Evolutionary conservation across 2,797 vertebrate genomes (phyloP).

Genomic region (Phaenicophaeus curvirostris): DNA sequence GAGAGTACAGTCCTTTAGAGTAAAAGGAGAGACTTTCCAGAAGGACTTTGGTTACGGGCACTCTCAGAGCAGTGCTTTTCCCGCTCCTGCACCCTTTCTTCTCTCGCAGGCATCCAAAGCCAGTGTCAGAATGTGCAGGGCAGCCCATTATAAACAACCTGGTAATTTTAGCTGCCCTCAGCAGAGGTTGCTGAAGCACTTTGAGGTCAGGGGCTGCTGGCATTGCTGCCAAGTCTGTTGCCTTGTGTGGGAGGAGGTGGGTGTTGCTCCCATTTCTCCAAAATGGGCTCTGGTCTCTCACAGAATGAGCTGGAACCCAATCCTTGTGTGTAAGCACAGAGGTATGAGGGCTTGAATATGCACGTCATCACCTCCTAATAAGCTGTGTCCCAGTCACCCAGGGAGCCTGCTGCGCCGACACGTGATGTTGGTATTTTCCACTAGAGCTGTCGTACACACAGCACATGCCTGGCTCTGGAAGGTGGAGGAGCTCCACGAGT

Average conservation of each 20-base stretch:
- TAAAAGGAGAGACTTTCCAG: neutral
- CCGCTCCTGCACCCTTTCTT: neutral
- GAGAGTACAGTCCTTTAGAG: neutral
- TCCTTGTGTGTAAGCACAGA: neutral
- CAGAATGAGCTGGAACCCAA: slow-evolving; percentile 13
- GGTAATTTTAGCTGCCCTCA: slow-evolving; percentile 13
- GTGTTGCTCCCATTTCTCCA: neutral
- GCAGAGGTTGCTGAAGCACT: neutral
- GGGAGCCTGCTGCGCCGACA: neutral
- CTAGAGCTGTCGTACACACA: neutral
- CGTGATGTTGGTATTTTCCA: slow-evolving; percentile 46
- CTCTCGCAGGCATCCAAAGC: neutral
- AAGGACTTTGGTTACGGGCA: neutral
- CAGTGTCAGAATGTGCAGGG: neutral
- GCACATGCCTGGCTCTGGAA: neutral
- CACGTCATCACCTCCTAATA: slow-evolving; percentile 42
- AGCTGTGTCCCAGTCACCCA: neutral
- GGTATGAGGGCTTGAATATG: neutral
- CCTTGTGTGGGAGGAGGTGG: neutral
- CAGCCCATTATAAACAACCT: neutral
- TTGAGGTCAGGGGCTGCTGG: slow-evolving; percentile 18
- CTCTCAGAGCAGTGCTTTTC: neutral
- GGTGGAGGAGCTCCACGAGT: neutral
- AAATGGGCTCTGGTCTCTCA: neutral
- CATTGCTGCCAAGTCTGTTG: neutral